Evolutionary conservation across 2,797 vertebrate species (phyloP).

Genomic region (Loris lydekkerianus): DNA sequence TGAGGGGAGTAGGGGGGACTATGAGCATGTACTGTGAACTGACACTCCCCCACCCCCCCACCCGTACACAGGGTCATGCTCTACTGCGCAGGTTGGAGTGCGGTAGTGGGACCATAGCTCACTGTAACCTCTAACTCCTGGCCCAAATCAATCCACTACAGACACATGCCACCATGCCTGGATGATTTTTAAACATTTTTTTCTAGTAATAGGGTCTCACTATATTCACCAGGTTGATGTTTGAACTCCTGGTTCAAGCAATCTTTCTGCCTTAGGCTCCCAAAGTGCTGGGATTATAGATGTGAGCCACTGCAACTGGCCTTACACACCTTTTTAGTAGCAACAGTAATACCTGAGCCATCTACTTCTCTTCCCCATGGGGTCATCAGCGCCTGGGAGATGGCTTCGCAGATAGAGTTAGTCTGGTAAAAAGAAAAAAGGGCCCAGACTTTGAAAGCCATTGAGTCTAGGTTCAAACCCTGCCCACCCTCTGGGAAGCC

Average conservation of each 20-base stretch:
- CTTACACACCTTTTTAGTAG: background rate
- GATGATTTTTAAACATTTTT: background rate
- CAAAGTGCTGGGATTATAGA: background rate
- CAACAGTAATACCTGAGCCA: background rate
- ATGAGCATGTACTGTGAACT: background rate
- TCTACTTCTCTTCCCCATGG: background rate
- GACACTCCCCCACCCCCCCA: background rate
- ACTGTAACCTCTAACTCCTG: background rate
- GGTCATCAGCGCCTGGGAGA: background rate
- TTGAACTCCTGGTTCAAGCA: background rate
- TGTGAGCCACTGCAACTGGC: background rate
- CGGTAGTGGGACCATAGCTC: no score
- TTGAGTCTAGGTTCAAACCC: background rate
- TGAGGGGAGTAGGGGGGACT: no score
- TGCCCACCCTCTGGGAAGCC: no score
- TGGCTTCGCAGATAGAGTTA: background rate
- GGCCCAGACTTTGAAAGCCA: background rate
- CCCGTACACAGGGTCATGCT: background rate
- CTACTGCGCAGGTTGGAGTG: no score
- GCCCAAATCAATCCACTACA: background rate
- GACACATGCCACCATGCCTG: background rate
- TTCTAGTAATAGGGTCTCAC: background rate
- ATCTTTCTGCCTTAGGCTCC: background rate
- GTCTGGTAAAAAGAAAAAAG: background rate
- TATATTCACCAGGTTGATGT: background rate